Percentiles rank a stretch among this genome's conserved stretches.
Evolutionary conservation across 2,113 vertebrate species (phyloP).

Genomic region (Pandion haliaetus): DNA sequence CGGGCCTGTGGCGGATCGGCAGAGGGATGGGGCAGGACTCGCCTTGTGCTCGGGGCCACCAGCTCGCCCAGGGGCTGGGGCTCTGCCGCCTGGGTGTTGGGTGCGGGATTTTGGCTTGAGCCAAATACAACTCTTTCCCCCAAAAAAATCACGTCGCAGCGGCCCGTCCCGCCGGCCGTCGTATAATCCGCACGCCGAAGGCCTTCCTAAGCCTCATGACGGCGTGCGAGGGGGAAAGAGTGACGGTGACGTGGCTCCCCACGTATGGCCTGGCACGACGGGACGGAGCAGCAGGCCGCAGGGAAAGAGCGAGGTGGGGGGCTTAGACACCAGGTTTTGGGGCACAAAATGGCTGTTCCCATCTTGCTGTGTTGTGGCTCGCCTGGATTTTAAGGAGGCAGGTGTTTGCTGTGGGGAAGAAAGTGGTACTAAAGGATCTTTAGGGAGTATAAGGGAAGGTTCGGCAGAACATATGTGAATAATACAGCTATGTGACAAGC

Average conservation of each 20-base stretch:
- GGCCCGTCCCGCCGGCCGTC: too few relatives aligned
- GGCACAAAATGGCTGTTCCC: accelerated
- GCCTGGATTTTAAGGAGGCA: neutral
- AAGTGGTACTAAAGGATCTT: neutral
- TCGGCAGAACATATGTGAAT: neutral
- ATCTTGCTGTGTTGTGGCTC: neutral
- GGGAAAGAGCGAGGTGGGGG: neutral
- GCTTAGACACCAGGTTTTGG: neutral
- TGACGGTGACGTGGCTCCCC: constrained; percentile 19
- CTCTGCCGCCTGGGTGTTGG: neutral
- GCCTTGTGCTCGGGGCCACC: neutral
- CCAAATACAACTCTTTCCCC: neutral
- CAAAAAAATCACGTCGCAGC: neutral
- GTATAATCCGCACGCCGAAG: neutral
- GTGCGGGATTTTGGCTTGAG: neutral
- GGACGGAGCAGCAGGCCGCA: neutral
- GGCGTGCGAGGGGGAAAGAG: neutral
- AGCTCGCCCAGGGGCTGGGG: neutral
- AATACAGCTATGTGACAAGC: neutral
- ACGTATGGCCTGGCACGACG: neutral
- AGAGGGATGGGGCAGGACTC: neutral
- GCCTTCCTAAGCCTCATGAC: neutral
- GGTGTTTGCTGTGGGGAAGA: neutral
- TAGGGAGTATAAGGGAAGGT: neutral
- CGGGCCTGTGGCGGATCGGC: neutral